Evolutionary conservation across 2,113 vertebrate genomes (phyloP), one percentile per base, ranked within the genome.

Genomic region (Upupa epops): DNA sequence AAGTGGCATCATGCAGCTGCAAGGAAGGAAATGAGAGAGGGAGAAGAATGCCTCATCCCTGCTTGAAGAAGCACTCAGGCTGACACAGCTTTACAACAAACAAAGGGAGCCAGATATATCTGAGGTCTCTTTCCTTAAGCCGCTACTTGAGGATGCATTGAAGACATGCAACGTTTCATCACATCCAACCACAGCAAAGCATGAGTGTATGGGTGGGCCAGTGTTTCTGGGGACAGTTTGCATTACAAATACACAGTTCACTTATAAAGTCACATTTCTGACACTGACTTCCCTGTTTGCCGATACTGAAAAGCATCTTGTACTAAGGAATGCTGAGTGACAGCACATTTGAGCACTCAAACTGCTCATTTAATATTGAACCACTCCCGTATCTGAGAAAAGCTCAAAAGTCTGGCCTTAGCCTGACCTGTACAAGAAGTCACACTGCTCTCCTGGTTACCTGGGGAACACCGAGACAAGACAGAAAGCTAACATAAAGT

Each of bases 1-100:
- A 54, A 83, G 76, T 3, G 8, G 79, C 31, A 37, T 1, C 1
- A 0, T 3, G 19, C 5, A 49, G 24, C 25, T 22, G 11, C 45
- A 42, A 1, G 8, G 75, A 55, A 36, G n/a, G 56, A 60, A 65
- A 21, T 3, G 7, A 28, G 46, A 88, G 48, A 42, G 40, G 63
- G 26, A 70, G 9, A 49, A 3, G 16, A 31, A 69, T 3, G 25
- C 15, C n/a, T 31, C 25, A 3, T 0, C 9, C 24, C 37, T 34
- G 64, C 77, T 65, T 25, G 4, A 65, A 22, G 64, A 42, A 48
- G 46, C 46, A 21, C 64, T 56, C 40, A 11, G n/a, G 48, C 49
- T 49, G 60, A 18, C 2, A 16, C 3, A 14, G 56, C 18, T 74
- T 69, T 17, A 64, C 34, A 79, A 26, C 19, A 24, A 75, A 49